phyloP scores from a whole-genome alignment of 2,888 invertebrate genomes.

The Minunthozetes semirufus region DNA sequence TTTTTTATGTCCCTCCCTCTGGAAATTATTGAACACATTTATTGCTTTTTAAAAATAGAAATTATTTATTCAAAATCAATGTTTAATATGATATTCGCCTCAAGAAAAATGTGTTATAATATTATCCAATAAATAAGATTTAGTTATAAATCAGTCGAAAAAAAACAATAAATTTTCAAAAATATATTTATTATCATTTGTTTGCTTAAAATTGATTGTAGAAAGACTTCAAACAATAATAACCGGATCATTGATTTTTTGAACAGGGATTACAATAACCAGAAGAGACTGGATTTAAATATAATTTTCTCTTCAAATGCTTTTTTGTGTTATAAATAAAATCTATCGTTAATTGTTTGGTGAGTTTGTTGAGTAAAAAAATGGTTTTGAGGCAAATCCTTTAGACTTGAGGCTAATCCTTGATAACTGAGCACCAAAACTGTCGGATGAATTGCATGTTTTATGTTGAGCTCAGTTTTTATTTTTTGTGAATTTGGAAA shows the following conservation, averaged over 20 bases:
- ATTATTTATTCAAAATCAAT: neutral
- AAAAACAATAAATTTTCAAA: neutral
- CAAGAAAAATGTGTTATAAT: neutral
- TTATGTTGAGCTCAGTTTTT: no score
- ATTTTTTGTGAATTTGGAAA: no score
- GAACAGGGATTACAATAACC: neutral
- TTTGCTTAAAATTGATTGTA: neutral
- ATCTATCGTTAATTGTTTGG: neutral
- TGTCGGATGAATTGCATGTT: neutral
- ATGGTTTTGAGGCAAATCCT: neutral
- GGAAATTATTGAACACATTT: no score
- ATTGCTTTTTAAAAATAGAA: no score
- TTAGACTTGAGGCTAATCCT: neutral
- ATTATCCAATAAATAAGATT: neutral
- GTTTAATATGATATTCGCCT: neutral
- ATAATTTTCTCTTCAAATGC: neutral
- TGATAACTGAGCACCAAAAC: neutral
- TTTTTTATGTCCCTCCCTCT: no score
- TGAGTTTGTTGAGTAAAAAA: neutral
- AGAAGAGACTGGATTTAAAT: neutral
- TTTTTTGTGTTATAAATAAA: neutral
- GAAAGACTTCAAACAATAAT: neutral
- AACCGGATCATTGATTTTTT: neutral
- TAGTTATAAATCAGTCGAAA: neutral
- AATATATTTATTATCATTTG: neutral